A percentile compares a stretch with the other conserved stretches of the same genome.
Evolutionary conservation across 1,140 invertebrate species (phyloP).

Genomic region (Phortica variegata): DNA sequence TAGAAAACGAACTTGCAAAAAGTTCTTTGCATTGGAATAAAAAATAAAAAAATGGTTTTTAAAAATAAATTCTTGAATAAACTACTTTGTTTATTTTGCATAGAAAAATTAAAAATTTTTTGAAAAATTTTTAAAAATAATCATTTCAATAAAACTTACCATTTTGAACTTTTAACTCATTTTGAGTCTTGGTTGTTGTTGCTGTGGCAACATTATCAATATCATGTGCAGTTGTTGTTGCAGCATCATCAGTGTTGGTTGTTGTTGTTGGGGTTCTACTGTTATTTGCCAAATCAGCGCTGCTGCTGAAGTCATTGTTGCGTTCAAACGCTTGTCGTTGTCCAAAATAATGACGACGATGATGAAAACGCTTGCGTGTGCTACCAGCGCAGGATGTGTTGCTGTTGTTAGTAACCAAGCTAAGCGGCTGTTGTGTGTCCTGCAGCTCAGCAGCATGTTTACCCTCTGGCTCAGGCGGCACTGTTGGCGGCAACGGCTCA

Average conservation of each 20-base stretch:
- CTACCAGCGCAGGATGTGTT: background rate
- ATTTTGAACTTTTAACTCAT: slow-evolving; percentile 33
- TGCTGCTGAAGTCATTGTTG: slow-evolving; percentile 22
- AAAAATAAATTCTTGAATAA: too few relatives aligned
- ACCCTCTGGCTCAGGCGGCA: slow-evolving; percentile 56
- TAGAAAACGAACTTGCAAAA: slow-evolving; percentile 14
- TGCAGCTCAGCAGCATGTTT: slow-evolving; percentile 8
- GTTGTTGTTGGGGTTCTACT: slow-evolving; percentile 7
- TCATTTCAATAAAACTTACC: slow-evolving; percentile 25
- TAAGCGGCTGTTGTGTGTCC: slow-evolving; percentile 32
- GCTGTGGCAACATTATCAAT: slow-evolving; percentile 9
- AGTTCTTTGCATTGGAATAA: too few relatives aligned
- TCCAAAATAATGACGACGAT: slow-evolving; percentile 50
- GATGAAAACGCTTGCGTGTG: slow-evolving; percentile 45
- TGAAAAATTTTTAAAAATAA: background rate
- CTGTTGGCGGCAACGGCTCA: slow-evolving; percentile 13
- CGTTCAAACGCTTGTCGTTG: slow-evolving; percentile 24
- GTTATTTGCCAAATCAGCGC: slow-evolving; percentile 15
- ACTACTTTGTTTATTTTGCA: too few relatives aligned
- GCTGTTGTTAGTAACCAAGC: slow-evolving; percentile 21
- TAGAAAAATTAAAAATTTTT: background rate
- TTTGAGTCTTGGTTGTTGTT: slow-evolving; percentile 9
- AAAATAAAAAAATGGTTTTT: too few relatives aligned
- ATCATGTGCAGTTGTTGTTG: slow-evolving; percentile 19
- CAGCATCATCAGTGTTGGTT: slow-evolving; percentile 9